Conservation (phyloP, 2,113 vertebrate genomes). For the Grallaria varia region DNA sequence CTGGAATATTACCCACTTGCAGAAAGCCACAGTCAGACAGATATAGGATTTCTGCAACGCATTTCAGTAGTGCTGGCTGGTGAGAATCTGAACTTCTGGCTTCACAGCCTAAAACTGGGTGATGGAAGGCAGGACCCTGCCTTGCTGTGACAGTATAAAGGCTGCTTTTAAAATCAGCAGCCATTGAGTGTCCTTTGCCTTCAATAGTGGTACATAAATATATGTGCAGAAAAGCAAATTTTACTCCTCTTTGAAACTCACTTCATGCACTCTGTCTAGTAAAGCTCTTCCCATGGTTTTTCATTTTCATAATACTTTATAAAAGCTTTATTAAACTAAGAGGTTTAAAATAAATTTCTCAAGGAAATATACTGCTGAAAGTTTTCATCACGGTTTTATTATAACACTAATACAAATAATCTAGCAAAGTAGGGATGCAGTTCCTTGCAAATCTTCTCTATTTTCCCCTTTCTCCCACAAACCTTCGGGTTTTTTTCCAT, state of each 20-base stretch:
- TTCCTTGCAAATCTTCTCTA: background rate
- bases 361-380: background rate
- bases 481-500: background rate
- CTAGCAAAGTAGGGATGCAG: background rate
- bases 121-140: background rate
- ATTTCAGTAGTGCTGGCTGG: background rate
- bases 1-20: background rate
- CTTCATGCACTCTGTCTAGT: background rate
- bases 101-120: background rate
- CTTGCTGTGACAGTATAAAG: background rate
- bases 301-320: background rate
- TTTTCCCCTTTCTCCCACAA: background rate
- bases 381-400: background rate
- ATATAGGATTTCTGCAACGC: background rate
- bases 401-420: background rate
- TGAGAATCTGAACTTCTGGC: background rate
- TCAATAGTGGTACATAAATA: background rate
- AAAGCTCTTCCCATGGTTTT: background rate
- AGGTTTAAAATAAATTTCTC: background rate
- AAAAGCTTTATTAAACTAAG: background rate
- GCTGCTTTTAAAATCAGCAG: background rate
- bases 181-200: background rate
- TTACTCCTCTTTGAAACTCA: background rate
- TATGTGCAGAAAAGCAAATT: background rate
- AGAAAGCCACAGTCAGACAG: background rate